A percentile compares a stretch with the other conserved stretches of the same genome.
These are phyloP conservation scores for Enteromius treurensis DNA, from an alignment of 2,797 vertebrate species.

Conservation along the genomic window DNA sequence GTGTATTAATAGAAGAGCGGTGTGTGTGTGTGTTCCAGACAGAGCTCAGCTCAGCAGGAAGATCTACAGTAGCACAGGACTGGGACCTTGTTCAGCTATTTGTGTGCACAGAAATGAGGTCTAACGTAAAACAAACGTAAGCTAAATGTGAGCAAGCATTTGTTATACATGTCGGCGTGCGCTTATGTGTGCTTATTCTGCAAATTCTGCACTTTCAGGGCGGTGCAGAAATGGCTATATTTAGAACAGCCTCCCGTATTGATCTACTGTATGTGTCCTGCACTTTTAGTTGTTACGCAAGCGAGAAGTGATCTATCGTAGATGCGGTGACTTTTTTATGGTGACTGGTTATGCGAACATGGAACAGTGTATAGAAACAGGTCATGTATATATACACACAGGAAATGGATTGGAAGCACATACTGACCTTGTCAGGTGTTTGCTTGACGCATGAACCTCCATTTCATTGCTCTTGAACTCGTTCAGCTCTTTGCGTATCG, in stretches of 20 bases:
- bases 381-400: neutral
- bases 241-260: conserved; percentile 51
- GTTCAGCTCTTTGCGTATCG: conserved; percentile 96
- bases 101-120: conserved; percentile 47
- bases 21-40: conserved; percentile 42
- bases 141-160: conserved; percentile 69
- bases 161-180: conserved; percentile 64
- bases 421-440: conserved; percentile 94
- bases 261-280: conserved; percentile 22
- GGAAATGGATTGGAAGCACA: neutral
- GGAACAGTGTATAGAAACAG: neutral
- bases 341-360: neutral
- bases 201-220: conserved; percentile 52
- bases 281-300: conserved; percentile 12
- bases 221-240: conserved; percentile 64
- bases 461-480: conserved; percentile 99
- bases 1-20: conserved; percentile 62
- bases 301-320: neutral
- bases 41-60: conserved; percentile 21
- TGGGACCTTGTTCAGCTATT: conserved; percentile 53
- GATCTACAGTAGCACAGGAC: conserved; percentile 32
- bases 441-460: conserved; percentile 97
- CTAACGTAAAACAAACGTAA: conserved; percentile 65
- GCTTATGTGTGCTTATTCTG: conserved; percentile 62
- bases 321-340: neutral